Evolutionary conservation across 1,140 invertebrate species (phyloP), one percentile per base, ranked within the genome.

Genomic region (Cotesia chilonis): DNA sequence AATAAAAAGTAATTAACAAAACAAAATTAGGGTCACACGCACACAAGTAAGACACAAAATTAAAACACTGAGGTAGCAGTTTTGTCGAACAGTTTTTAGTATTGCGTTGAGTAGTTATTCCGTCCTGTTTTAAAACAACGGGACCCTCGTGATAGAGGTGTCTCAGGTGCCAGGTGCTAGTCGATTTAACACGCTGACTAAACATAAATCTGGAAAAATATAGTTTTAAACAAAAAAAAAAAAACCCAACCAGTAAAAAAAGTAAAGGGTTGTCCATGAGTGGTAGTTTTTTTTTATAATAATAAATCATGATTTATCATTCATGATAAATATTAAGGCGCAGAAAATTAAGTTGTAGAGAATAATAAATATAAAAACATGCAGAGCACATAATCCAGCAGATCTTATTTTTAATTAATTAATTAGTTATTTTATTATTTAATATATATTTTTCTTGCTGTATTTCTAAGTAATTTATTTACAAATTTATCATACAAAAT

Each of bases 171-270:
- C 76, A 76, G 68, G 73, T 72, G 74, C 75, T 76, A 72, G 77
- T 59, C 55, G 79, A 75, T 75, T 78, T 74, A 77, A 79, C 74
- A 75, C 75, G 76, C 77, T 76, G 82, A 82, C 69, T 86, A 86
- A 85, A 87, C 85, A 85, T 87, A 87, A 80, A 87, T 87, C 85
- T 87, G 85, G 80, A 87, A 87, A 87, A 81, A 84, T 76, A 86
- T 41, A 55, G 51, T n/a, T 55, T 80, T 79, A 85, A 86, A 81
- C 12, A 54, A 68, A 47, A 38, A 84, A 84, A 84, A 17, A 17
- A 17, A 17, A 17, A 17, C 84, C 84, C 83, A 85, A 84, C 75
- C 76, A 81, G 82, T 83, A 85, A 84, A 28, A 28, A 28, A 78
- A 81, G 79, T 77, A 54, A 68, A 68, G 35, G 35, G 52, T 52